Percentiles rank a stretch among this genome's conserved stretches.
These are phyloP conservation scores for Oxyscelio sp. DNA, from an alignment of 2,888 invertebrate genomes.

Conservation along the genomic window DNA sequence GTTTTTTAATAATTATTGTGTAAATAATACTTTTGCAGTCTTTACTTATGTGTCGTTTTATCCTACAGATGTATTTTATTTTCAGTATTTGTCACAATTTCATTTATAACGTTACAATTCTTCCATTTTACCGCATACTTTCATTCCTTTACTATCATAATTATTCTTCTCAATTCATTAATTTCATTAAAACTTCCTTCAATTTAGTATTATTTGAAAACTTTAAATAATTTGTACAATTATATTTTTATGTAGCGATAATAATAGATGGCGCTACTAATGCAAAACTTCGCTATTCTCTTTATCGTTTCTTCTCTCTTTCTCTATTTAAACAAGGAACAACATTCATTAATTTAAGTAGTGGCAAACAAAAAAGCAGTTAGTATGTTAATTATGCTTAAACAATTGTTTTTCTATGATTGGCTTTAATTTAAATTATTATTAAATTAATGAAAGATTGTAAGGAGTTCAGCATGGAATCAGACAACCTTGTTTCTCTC, in stretches of 20 bases:
- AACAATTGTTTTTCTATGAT: too few species aligned
- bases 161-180: not conserved
- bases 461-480: not conserved
- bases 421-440: not conserved
- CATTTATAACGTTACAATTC: not conserved
- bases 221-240: not conserved
- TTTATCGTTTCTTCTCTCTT: not conserved
- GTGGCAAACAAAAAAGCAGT: slow-evolving; percentile 2
- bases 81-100: too few species aligned
- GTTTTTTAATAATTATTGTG: too few species aligned
- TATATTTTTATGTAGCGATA: not conserved
- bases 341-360: not conserved
- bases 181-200: not conserved
- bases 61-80: not conserved
- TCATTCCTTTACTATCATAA: not conserved
- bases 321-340: not conserved
- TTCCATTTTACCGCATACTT: not conserved
- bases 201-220: not conserved
- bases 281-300: not conserved
- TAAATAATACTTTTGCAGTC: too few species aligned
- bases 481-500: not conserved
- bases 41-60: too few species aligned
- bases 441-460: not conserved
- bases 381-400: too few species aligned
- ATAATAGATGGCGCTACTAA: not conserved